Conservation (phyloP, 2,888 invertebrate species). For the Himalopsyche japonica region DNA sequence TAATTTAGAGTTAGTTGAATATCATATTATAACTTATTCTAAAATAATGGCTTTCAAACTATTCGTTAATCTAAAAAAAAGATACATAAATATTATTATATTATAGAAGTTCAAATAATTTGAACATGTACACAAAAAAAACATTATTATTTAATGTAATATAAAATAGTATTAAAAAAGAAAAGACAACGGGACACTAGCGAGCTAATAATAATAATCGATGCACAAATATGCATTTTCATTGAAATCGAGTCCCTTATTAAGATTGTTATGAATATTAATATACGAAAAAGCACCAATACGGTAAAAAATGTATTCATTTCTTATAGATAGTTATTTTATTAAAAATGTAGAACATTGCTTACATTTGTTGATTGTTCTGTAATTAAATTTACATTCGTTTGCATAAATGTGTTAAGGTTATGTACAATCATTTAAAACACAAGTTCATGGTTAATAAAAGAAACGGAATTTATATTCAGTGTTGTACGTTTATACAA, state of each 20-base stretch:
- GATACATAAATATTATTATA: too few relatives aligned
- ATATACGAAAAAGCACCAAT: neutral
- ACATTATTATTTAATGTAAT: too few relatives aligned
- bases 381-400: constrained; percentile 39
- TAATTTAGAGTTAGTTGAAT: too few relatives aligned
- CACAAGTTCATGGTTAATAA: constrained; percentile 40
- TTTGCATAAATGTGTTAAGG: constrained; percentile 41
- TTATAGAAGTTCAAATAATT: too few relatives aligned
- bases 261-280: neutral
- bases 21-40: too few relatives aligned
- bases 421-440: constrained; percentile 27
- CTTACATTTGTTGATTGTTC: constrained; percentile 30
- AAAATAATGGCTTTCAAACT: too few relatives aligned
- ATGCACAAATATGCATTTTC: neutral
- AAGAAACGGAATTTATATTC: constrained; percentile 5
- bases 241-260: neutral
- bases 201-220: neutral
- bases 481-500: neutral
- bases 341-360: neutral
- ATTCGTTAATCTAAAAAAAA: too few relatives aligned
- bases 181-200: neutral
- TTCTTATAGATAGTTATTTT: neutral
- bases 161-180: too few relatives aligned
- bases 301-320: neutral
- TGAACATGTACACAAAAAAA: too few relatives aligned